Evolutionary conservation across 2,888 invertebrate genomes (phyloP).

Genomic region (Pandemis heparana): DNA sequence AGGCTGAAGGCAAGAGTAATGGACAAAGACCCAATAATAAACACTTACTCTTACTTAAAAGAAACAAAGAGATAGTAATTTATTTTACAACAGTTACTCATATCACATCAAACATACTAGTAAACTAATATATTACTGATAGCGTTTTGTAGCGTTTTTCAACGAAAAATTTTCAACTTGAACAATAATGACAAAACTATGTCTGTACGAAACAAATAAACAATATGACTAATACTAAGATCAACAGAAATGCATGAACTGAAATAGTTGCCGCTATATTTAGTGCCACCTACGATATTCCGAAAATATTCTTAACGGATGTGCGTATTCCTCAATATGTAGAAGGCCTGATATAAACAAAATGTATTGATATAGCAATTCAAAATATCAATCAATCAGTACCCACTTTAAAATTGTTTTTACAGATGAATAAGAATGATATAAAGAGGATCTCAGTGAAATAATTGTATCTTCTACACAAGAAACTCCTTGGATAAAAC

Average conservation of each 20-base stretch:
- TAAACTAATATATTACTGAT: too few species aligned
- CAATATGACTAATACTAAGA: constrained; percentile 20
- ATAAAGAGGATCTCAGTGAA: neutral
- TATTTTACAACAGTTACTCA: too few species aligned
- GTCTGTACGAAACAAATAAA: constrained; percentile 18
- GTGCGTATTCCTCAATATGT: constrained; percentile 36
- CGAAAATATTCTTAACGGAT: constrained; percentile 51
- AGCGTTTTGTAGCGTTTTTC: neutral
- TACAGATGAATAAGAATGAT: constrained; percentile 14
- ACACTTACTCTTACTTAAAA: too few species aligned
- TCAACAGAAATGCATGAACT: constrained; percentile 62
- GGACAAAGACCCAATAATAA: too few species aligned
- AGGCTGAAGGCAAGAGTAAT: too few species aligned
- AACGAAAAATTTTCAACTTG: neutral
- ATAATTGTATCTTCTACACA: neutral
- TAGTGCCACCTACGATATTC: constrained; percentile 60
- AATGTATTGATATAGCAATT: constrained; percentile 24
- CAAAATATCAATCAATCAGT: constrained; percentile 20
- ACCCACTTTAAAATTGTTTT: neutral
- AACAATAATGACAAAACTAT: neutral
- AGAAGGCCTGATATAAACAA: constrained; percentile 33
- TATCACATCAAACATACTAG: too few species aligned
- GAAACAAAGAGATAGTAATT: too few species aligned
- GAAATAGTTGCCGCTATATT: constrained; percentile 65
- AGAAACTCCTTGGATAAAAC: too few species aligned